Evolutionary conservation across 1,140 invertebrate species (phyloP).

Genomic region (Drosophila oshimai): DNA sequence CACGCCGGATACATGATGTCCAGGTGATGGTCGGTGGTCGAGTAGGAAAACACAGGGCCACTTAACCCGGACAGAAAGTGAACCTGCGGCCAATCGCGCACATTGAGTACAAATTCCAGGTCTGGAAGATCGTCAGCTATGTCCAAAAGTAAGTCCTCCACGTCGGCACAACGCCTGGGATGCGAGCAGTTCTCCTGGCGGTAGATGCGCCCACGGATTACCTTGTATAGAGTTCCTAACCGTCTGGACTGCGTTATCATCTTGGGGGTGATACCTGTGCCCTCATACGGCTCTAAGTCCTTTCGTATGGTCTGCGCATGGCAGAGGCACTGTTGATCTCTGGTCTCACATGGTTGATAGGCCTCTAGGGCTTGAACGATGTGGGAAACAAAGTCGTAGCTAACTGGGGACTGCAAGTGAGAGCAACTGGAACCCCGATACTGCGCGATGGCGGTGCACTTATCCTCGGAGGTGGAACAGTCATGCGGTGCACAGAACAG

Average conservation of each 20-base stretch:
- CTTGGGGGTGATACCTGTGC: slow-evolving; percentile 86
- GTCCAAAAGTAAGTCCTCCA: slow-evolving; percentile 93
- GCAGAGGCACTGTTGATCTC: slow-evolving; percentile 85
- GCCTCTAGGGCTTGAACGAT: slow-evolving; percentile 59
- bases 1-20: slow-evolving; percentile 99
- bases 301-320: slow-evolving; percentile 86
- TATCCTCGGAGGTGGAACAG: background rate
- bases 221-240: slow-evolving; percentile 90
- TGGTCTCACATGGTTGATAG: slow-evolving; percentile 27
- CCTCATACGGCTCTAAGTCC: slow-evolving; percentile 88
- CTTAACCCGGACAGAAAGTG: slow-evolving; percentile 13
- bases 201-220: slow-evolving; percentile 88
- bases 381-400: slow-evolving; percentile 38
- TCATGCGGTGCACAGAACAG: background rate
- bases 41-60: slow-evolving; percentile 96
- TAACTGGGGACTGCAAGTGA: background rate
- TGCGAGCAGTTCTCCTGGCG: slow-evolving; percentile 94
- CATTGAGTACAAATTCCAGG: slow-evolving; percentile 94
- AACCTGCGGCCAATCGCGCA: slow-evolving; percentile 95
- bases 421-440: background rate
- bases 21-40: slow-evolving; percentile 93
- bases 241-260: slow-evolving; percentile 86
- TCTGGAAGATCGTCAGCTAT: slow-evolving; percentile 89
- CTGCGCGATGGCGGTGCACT: background rate
- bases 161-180: slow-evolving; percentile 93